Percentiles rank a stretch among this genome's conserved stretches.
These are phyloP conservation scores for Neoniphon sammara DNA, from an alignment of 2,797 vertebrate species.

Conservation along the genomic window DNA sequence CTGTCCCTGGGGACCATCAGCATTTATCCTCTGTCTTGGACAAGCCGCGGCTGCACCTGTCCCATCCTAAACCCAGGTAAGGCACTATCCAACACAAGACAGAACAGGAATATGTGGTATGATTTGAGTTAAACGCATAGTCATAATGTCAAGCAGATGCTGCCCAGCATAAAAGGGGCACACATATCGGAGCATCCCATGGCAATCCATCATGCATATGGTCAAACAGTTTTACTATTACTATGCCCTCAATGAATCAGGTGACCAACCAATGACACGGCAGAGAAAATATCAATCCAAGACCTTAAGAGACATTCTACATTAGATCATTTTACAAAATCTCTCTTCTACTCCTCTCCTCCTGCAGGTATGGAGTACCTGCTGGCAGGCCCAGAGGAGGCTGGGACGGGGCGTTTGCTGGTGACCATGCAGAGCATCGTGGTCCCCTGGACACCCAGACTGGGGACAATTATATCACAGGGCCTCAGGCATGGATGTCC, in stretches of 20 bases:
- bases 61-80: constrained; percentile 92
- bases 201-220: neutral
- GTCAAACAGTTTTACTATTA: neutral
- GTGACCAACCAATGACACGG: no score
- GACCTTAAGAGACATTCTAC: neutral
- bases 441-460: constrained; percentile 87
- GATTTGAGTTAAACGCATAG: neutral
- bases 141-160: neutral
- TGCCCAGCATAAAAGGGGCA: neutral
- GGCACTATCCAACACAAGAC: constrained; percentile 48
- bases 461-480: constrained; percentile 85
- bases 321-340: neutral
- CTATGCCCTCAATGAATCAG: neutral
- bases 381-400: constrained; percentile 89
- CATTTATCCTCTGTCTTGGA: constrained; percentile 92
- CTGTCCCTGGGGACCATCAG: constrained; percentile 84
- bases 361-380: constrained; percentile 87
- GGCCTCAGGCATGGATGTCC: constrained; percentile 86
- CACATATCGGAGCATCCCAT: neutral
- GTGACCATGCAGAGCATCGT: constrained; percentile 91
- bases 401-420: constrained; percentile 83
- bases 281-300: no score
- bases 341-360: neutral
- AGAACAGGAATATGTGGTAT: constrained; percentile 21
- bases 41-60: constrained; percentile 91